Percentiles rank a stretch among this genome's conserved stretches.
Conservation (phyloP, 2,113 vertebrate species). For the Chaenocephalus aceratus region DNA sequence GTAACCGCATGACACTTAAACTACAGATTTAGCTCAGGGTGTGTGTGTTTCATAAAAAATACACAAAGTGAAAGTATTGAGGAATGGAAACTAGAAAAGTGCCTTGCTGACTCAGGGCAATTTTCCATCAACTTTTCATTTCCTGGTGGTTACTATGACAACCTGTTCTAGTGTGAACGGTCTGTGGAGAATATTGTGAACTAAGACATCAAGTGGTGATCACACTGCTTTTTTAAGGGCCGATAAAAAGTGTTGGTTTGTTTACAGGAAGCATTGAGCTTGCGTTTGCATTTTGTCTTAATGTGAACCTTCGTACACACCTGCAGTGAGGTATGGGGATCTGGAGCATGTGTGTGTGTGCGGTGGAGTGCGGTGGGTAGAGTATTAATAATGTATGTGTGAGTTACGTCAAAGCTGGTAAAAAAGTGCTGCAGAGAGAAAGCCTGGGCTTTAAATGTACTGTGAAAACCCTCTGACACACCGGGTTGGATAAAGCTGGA, state of each 20-base stretch:
- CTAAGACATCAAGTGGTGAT: constrained; percentile 17
- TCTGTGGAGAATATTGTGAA: constrained; percentile 19
- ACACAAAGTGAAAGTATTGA: constrained; percentile 8
- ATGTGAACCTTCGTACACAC: constrained; percentile 11
- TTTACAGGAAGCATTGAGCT: not conserved
- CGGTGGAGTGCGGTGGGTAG: constrained; percentile 36
- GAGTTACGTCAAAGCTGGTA: constrained; percentile 68
- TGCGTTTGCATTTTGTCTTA: constrained; percentile 8
- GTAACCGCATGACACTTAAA: no score
- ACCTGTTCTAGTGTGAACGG: constrained; percentile 17
- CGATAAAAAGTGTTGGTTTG: constrained; percentile 9
- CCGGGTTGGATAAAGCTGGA: constrained; percentile 6
- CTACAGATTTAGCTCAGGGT: not conserved
- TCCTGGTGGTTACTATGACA: constrained; percentile 51
- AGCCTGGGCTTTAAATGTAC: constrained; percentile 34
- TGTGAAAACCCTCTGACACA: constrained; percentile 11
- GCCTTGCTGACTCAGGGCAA: constrained; percentile 53
- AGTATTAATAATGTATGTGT: constrained; percentile 78
- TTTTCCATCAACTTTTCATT: constrained; percentile 49
- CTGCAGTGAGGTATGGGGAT: constrained; percentile 30
- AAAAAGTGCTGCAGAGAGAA: constrained; percentile 64
- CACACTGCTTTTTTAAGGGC: not conserved
- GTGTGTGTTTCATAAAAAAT: constrained; percentile 20
- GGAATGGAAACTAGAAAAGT: constrained; percentile 16
- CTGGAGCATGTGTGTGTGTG: constrained; percentile 11